A percentile compares a stretch with the other conserved stretches of the same genome.
Evolutionary conservation across 2,797 vertebrate genomes (phyloP).

Genomic region (Gymnoscopelus braueri): DNA sequence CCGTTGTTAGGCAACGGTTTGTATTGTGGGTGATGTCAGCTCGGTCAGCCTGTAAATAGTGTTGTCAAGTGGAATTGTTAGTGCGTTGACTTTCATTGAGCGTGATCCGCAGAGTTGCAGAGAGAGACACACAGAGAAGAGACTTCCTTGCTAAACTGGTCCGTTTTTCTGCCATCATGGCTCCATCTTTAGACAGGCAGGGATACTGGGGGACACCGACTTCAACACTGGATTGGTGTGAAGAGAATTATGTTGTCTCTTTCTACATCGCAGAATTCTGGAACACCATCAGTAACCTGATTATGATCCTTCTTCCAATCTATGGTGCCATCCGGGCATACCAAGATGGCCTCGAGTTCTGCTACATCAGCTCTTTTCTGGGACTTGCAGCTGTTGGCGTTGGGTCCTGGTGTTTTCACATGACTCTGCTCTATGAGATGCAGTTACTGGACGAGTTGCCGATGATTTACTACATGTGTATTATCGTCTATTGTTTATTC

Average conservation of each 20-base stretch:
- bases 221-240: constrained; percentile 97
- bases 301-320: constrained; percentile 97
- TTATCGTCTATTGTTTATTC: constrained; percentile 97
- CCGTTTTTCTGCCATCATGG: constrained; percentile 82
- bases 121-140: too few species aligned
- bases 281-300: constrained; percentile 99
- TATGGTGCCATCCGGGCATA: constrained; percentile 91
- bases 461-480: constrained; percentile 98
- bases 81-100: too few species aligned
- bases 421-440: constrained; percentile 99
- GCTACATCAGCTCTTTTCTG: constrained; percentile 92
- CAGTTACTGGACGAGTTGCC: constrained; percentile 98
- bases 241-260: constrained; percentile 94
- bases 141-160: too few species aligned
- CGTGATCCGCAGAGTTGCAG: too few species aligned
- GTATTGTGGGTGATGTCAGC: too few species aligned
- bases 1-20: too few species aligned
- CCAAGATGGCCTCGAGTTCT: constrained; percentile 90
- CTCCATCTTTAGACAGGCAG: constrained; percentile 87
- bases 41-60: too few species aligned
- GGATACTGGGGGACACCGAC: constrained; percentile 94
- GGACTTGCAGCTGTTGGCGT: constrained; percentile 95
- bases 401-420: constrained; percentile 99
- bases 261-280: constrained; percentile 95
- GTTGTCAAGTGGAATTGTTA: too few species aligned